Percentiles rank a stretch among this genome's conserved stretches.
Conservation (phyloP, 2,888 invertebrate genomes). For the Eumacrocentrus americanus region DNA sequence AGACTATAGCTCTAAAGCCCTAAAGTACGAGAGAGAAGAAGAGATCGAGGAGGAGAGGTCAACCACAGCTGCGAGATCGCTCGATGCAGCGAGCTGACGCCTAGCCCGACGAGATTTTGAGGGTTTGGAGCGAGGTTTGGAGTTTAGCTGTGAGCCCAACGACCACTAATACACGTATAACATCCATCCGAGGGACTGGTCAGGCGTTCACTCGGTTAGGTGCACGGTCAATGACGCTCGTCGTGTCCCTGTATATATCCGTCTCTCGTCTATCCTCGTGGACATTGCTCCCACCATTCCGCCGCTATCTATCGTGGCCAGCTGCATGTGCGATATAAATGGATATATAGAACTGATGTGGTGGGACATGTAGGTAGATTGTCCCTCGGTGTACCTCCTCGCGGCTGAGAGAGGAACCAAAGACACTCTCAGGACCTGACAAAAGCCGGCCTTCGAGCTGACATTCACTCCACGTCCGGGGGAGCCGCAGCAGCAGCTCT, state of each 20-base stretch:
- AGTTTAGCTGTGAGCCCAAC: conserved; percentile 25
- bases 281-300: conserved; percentile 18
- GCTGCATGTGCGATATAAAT: conserved; percentile 46
- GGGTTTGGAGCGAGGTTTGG: conserved; percentile 9
- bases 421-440: conserved; percentile 55
- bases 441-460: conserved; percentile 61
- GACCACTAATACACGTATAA: conserved; percentile 36
- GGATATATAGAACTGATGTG: conserved; percentile 29
- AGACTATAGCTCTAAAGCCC: no score
- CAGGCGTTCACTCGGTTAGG: conserved; percentile 32
- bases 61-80: no score
- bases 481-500: conserved; percentile 15
- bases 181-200: conserved; percentile 22
- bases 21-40: background rate
- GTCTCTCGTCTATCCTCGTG: conserved; percentile 24
- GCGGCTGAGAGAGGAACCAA: conserved; percentile 23
- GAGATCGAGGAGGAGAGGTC: background rate
- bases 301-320: conserved; percentile 22
- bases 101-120: conserved; percentile 25
- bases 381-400: background rate
- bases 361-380: conserved; percentile 11
- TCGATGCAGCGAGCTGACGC: background rate
- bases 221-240: conserved; percentile 38
- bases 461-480: conserved; percentile 57
- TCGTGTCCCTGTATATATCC: conserved; percentile 27